Conservation (phyloP, 2,797 vertebrate genomes). For the Anabacerthia variegaticeps region DNA sequence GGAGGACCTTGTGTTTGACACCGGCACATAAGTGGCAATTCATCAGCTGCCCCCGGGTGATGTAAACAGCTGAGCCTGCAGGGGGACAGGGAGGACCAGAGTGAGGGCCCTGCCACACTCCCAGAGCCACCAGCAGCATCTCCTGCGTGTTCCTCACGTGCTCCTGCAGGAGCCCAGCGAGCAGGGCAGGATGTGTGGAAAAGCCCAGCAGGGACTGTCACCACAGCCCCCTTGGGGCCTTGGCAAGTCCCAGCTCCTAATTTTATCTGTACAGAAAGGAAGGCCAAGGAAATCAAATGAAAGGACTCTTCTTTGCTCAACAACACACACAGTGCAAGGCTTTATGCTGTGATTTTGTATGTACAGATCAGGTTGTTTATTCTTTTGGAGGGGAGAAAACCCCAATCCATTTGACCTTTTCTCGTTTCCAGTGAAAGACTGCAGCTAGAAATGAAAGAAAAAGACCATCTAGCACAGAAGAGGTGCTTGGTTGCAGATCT, state of each 20-base stretch:
- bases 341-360: background rate
- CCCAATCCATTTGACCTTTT: background rate
- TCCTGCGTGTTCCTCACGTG: background rate
- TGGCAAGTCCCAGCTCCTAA: background rate
- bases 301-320: background rate
- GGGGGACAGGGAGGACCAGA: background rate
- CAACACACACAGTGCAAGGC: background rate
- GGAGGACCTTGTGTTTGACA: slow-evolving; percentile 97
- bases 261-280: background rate
- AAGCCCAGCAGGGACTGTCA: background rate
- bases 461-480: background rate
- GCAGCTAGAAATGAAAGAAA: background rate
- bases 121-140: background rate
- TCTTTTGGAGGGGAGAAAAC: slow-evolving; percentile 1
- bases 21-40: slow-evolving; percentile 98
- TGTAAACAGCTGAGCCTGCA: slow-evolving; percentile 93
- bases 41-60: slow-evolving; percentile 98
- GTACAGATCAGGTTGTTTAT: background rate
- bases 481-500: background rate
- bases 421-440: background rate
- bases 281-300: background rate
- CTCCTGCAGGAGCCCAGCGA: background rate
- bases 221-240: background rate
- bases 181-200: fast-evolving
- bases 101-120: background rate